A percentile compares a stretch with the other conserved stretches of the same genome.
phyloP scores from a whole-genome alignment of 2,113 vertebrate genomes.

The Orthonyx spaldingii region DNA sequence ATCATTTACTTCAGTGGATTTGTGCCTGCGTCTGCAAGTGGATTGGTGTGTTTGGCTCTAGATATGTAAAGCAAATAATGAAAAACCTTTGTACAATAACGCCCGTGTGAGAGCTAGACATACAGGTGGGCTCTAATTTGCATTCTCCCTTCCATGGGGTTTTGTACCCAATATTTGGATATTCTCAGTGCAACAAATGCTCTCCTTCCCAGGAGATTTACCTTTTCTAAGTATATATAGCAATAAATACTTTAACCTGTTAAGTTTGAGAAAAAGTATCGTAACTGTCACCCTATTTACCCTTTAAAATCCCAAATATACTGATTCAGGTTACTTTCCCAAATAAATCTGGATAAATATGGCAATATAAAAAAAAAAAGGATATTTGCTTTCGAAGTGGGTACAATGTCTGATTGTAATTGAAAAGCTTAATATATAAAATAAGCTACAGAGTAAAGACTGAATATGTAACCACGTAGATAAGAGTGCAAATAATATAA shows the following conservation, averaged over 20 bases:
- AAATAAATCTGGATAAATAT: background rate
- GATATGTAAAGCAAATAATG: background rate
- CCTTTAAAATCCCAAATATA: background rate
- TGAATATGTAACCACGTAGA: background rate
- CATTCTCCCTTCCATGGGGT: background rate
- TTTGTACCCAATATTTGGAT: background rate
- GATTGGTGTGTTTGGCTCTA: background rate
- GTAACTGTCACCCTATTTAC: background rate
- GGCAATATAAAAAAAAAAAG: background rate
- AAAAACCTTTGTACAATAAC: background rate
- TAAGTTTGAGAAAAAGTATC: background rate
- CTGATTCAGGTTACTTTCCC: background rate
- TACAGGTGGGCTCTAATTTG: background rate
- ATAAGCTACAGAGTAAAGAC: background rate
- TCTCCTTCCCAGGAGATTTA: background rate
- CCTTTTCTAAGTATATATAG: background rate
- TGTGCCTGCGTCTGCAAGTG: background rate
- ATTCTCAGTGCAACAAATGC: background rate
- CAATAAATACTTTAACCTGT: background rate
- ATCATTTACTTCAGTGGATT: background rate
- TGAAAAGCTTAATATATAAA: background rate
- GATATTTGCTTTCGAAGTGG: background rate
- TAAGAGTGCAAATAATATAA: background rate
- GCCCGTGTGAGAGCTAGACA: background rate
- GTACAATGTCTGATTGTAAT: background rate